These are phyloP conservation scores for Muschampia plurimacula DNA, from an alignment of 2,888 invertebrate species.

Conservation along the genomic window DNA sequence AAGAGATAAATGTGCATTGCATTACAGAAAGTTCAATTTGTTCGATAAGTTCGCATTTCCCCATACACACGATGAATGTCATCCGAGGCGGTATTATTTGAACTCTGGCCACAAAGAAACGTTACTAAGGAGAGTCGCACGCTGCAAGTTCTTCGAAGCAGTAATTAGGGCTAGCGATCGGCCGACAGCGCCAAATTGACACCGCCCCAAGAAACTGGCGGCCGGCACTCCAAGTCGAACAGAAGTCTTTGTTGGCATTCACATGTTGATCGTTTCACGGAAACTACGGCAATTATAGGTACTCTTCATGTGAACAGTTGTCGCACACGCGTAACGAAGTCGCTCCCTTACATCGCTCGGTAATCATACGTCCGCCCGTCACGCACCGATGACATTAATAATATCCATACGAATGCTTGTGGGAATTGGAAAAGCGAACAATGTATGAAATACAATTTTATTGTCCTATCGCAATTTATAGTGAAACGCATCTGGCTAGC, in stretches of 20 bases:
- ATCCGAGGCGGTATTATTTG: conserved; percentile 31
- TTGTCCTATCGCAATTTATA: conserved; percentile 4
- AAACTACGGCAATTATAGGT: conserved; percentile 66
- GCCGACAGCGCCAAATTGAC: conserved; percentile 56
- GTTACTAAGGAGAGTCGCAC: conserved; percentile 33
- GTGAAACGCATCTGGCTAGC: background rate
- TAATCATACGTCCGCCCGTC: conserved; percentile 52
- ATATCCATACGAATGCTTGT: conserved; percentile 56
- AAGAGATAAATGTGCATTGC: background rate
- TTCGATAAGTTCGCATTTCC: conserved; percentile 21
- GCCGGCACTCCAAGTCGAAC: conserved; percentile 36
- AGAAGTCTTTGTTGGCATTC: conserved; percentile 37
- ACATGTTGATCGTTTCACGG: conserved; percentile 50
- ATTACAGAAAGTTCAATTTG: conserved; percentile 12
- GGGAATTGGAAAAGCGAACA: conserved; percentile 56
- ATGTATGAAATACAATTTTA: conserved; percentile 13
- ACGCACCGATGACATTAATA: conserved; percentile 73
- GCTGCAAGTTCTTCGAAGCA: conserved; percentile 55
- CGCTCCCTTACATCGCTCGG: conserved; percentile 33
- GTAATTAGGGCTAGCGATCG: conserved; percentile 59
- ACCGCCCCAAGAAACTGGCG: conserved; percentile 51
- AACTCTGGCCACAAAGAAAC: conserved; percentile 37
- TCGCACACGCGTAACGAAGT: conserved; percentile 53
- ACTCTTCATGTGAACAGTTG: conserved; percentile 63
- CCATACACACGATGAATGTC: conserved; percentile 34